Base-by-base conservation (phyloP, 2,797 vertebrate species). In the Pangasius mekongensis region DNA sequence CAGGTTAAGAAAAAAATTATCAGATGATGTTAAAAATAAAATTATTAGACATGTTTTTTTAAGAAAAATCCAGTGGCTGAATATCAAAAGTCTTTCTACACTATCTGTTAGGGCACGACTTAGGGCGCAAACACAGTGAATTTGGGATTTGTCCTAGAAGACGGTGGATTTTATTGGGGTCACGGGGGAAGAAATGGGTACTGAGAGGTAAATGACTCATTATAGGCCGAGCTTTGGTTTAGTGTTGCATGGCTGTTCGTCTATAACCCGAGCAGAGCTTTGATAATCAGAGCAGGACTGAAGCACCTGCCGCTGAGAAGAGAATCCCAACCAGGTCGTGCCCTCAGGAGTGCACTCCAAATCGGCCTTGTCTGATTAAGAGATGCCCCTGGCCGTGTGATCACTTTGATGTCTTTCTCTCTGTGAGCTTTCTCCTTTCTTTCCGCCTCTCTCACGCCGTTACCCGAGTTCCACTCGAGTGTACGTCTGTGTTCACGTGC, bases 311-410 rank as follows among this genome's bases (percentile, higher is more conserved):
- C 91, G 92, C 93, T 93, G 94, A 92, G 94, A 93, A 94, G 94
- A 52, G 73, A 62, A 76, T 7, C 94, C 92, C 92, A 94, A 93
- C 92, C 94, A 94, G 94, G 95, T 93, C 91, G 94, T 91, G 94
- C 95, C 96, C 95, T 95, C 93, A 94, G 95, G 89, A 93, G 92
- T 91, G 90, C 96, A 95, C 96, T 96, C 95, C 94, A 93, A 93
- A 95, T 95, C 89, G 91, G 91, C 92, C 91, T 91, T 92, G 95
- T 95, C 94, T 95, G 95, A 96, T 94, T 94, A 94, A 87, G 56
- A 90, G 89, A 85, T 86, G 93, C 92, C 90, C 87, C 92, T 89
- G 91, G 94, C 92, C 52, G 92, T 91, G 93, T 94, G 90, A 87
- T 91, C 88, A 86, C 95, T 96, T 96, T 97, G 95, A 96, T 96